Base-by-base conservation (phyloP, 2,888 invertebrate genomes). In the Amphipoea oculea region DNA sequence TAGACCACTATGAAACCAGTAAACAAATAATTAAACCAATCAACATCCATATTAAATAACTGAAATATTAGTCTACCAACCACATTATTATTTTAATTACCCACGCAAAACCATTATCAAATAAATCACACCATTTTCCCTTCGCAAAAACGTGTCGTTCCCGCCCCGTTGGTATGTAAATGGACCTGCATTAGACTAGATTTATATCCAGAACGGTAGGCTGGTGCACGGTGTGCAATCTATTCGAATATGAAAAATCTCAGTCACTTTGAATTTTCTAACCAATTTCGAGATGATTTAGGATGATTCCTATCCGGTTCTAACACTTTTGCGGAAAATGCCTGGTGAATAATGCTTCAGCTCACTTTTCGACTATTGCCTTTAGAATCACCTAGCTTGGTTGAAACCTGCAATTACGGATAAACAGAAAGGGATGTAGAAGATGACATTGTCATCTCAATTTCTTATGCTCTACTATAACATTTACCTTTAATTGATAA, bases 101-200 rank as follows among this genome's bases (percentile, higher is more conserved):
- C 29, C 14, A n/a, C 36, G 12, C 70, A 76, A 82, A 76, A 76
- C 60, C 66, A 54, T 67, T 82, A 60, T 51, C 14, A 40, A 60
- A 78, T 85, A 82, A 86, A 78, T 82, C 73, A 54, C 20, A 40
- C 45, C 51, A 71, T 62, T 72, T 68, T 36, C n/a, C 23, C 23
- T 70, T 72, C 76, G 79, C 79, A 77, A 86, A 84, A 84, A 83
- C 87, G 73, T 82, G 79, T 71, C 80, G 84, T 60, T 65, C 70
- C 69, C 81, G 79, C 72, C 76, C 54, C 68, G 68, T 66, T 67
- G 12, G 63, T 36, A 73, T 79, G 81, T 88, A 87, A 87, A 83
- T 77, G 45, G 77, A 60, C 65, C 79, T 71, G 79, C 40, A 75
- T 83, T 79, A 70, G 72, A 72, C 42, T 42, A 54, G 67, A 83